Evolutionary conservation across 2,888 invertebrate genomes (phyloP), one percentile per base, ranked within the genome.

Genomic region (Athalia circularis): DNA sequence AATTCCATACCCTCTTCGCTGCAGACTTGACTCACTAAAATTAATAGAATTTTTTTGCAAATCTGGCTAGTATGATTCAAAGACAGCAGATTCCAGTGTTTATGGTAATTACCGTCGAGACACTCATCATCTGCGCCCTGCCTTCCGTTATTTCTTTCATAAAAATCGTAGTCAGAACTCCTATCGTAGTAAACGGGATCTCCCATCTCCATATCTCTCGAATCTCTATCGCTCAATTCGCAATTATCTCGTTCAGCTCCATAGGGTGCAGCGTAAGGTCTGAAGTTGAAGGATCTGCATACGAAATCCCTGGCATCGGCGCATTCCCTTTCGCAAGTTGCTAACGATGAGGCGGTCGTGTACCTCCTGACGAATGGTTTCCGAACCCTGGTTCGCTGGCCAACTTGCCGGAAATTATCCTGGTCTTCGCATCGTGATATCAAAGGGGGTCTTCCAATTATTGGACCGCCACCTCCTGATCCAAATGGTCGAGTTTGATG

Each of bases 1-100:
- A 98, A 97, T 88, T 97, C 97, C 97, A 98, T 98, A 0, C 97
- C 97, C 88, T 97, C 97, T 91, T 97, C 97, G 86, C 96, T 97
- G 90, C 97, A 97, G 0, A 96, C 95, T 93, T 97, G 97, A 75
- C 95, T 95, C 76, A 97, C 97, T 97, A 86, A 78, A 84, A 89
- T 86, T 80, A 82, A 79, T 77, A 83, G 79, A 80, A 68, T 7
- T 7, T 29, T 29, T 29, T 43, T 0, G 3, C 4, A 7, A 6
- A 64, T 64, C 29, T 29, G 29, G 29, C 29, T 29, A 29, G 29
- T 2, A 29, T 29, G 29, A 29, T 1, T 29, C 29, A 29, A 29
- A 29, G 29, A 29, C 2, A 6, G 54, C n/a, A 4, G n/a, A 54
- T 54, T 3, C 8, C 8, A n/a, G n/a, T n/a, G n/a, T 4, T 54